Evolutionary conservation across 2,888 invertebrate genomes (phyloP).

Genomic region (Meiosimyza decipiens): DNA sequence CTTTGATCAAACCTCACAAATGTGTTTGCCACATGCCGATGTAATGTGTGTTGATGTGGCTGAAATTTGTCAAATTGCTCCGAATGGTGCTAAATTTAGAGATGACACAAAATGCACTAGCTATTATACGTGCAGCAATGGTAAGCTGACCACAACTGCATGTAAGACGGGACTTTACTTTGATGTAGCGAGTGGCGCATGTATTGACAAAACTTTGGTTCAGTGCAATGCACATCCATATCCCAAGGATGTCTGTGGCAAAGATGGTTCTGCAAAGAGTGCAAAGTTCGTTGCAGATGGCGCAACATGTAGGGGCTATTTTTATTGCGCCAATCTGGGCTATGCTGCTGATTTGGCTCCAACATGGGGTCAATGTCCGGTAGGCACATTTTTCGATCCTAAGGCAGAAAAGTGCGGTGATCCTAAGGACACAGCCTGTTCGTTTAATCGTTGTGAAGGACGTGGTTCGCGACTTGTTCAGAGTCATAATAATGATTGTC

Average conservation of each 20-base stretch:
- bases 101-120: conserved; percentile 51
- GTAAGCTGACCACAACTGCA: conserved; percentile 23
- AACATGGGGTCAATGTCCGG: conserved; percentile 54
- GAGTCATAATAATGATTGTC: conserved; percentile 54
- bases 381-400: conserved; percentile 53
- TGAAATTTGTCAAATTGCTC: conserved; percentile 56
- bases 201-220: conserved; percentile 46
- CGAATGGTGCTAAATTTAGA: conserved; percentile 50
- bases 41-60: conserved; percentile 50
- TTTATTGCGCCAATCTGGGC: conserved; percentile 49
- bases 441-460: conserved; percentile 59
- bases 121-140: conserved; percentile 55
- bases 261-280: conserved; percentile 20
- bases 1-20: conserved; percentile 52
- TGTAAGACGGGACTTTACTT: conserved; percentile 51
- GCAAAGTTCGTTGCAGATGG: conserved; percentile 46
- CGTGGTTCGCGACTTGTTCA: conserved; percentile 53
- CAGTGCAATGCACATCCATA: conserved; percentile 53
- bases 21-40: conserved; percentile 47
- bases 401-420: conserved; percentile 43
- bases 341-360: conserved; percentile 52
- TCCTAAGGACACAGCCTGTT: conserved; percentile 51
- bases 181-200: conserved; percentile 48
- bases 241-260: conserved; percentile 45
- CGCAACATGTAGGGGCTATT: conserved; percentile 60